These are phyloP conservation scores for Synergus laeviventris DNA, from an alignment of 2,888 invertebrate species.

Conservation along the genomic window DNA sequence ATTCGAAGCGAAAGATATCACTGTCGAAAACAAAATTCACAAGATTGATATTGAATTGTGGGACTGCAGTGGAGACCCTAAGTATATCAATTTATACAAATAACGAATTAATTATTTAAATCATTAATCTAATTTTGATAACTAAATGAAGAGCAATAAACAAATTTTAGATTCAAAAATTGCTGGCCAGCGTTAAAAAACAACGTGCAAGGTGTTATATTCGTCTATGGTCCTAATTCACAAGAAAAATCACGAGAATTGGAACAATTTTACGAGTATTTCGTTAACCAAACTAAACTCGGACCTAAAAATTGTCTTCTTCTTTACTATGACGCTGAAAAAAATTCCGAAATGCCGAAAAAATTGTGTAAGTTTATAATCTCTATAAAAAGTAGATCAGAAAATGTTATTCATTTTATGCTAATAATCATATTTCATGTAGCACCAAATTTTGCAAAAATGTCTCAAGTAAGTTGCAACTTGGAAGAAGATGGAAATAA, in stretches of 20 bases:
- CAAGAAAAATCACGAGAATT: constrained; percentile 78
- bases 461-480: constrained; percentile 80
- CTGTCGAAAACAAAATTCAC: constrained; percentile 78
- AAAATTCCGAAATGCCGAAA: constrained; percentile 76
- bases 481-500: constrained; percentile 79
- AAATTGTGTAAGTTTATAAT: constrained; percentile 77
- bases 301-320: constrained; percentile 83
- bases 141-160: background rate
- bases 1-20: constrained; percentile 83
- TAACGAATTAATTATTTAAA: background rate
- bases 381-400: background rate
- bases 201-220: constrained; percentile 83
- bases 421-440: constrained; percentile 63
- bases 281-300: constrained; percentile 82
- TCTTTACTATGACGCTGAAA: constrained; percentile 79
- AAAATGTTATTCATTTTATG: constrained; percentile 11
- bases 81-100: constrained; percentile 75
- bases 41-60: constrained; percentile 87
- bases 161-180: constrained; percentile 80
- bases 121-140: background rate
- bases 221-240: constrained; percentile 81
- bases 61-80: constrained; percentile 88
- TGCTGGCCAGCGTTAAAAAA: constrained; percentile 87
- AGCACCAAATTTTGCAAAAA: constrained; percentile 80
- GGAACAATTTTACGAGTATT: constrained; percentile 82